phyloP scores from a whole-genome alignment of 2,888 invertebrate genomes.

The Lasioglossum morio region DNA sequence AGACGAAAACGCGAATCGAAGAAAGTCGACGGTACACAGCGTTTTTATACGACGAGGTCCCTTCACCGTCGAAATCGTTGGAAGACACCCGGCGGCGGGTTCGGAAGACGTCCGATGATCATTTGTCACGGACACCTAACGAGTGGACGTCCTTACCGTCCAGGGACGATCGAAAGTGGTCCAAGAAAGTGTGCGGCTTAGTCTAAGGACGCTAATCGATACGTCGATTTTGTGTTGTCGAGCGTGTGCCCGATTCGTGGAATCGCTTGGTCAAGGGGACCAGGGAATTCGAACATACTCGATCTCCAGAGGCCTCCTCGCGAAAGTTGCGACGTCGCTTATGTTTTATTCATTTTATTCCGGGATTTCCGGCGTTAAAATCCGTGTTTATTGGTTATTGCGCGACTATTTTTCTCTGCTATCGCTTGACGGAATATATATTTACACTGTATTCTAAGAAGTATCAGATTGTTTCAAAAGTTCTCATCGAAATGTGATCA shows the following conservation, averaged over 20 bases:
- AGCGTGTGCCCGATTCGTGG: slow-evolving; percentile 10
- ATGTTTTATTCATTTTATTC: slow-evolving; percentile 44
- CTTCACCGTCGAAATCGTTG: slow-evolving; percentile 58
- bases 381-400: not conserved
- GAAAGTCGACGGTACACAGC: slow-evolving; percentile 7
- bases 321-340: not conserved
- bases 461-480: too few species aligned
- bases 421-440: not conserved
- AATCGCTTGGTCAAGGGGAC: slow-evolving; percentile 9
- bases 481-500: too few species aligned
- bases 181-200: slow-evolving; percentile 13
- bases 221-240: not conserved
- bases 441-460: too few species aligned
- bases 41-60: slow-evolving; percentile 66
- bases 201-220: slow-evolving; percentile 36
- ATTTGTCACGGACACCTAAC: slow-evolving; percentile 39
- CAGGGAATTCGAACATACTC: not conserved
- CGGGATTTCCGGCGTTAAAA: slow-evolving; percentile 17
- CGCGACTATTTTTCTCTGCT: not conserved
- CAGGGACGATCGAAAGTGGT: slow-evolving; percentile 76
- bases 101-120: slow-evolving; percentile 17
- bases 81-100: slow-evolving; percentile 19
- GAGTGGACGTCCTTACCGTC: slow-evolving; percentile 75
- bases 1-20: slow-evolving; percentile 41
- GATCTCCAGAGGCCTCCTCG: not conserved